Evolutionary conservation across 37 sponge, comb jelly and placozoan genomes (phyloP).

Genomic region (Theonella swinhoei): DNA sequence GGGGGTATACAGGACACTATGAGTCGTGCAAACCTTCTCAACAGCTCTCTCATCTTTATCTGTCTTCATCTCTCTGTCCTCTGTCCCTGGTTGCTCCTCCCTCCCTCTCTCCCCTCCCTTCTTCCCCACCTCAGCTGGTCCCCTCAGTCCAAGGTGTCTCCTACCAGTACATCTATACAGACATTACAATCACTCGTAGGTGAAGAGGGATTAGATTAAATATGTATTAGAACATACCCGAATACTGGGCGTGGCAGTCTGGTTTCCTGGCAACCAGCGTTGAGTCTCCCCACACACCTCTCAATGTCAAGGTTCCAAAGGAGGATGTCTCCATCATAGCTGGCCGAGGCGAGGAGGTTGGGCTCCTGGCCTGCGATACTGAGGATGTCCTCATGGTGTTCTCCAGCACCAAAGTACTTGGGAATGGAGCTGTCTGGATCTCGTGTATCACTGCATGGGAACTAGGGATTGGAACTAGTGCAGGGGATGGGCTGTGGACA

Average conservation of each 20-base stretch:
- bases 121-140: background rate
- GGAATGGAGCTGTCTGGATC: conserved; percentile 30
- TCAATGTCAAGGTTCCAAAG: conserved; percentile 79
- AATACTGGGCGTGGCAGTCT: background rate
- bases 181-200: too few relatives aligned
- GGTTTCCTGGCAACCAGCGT: background rate
- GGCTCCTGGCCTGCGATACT: conserved; percentile 74
- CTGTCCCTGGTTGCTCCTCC: background rate
- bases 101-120: background rate
- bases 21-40: conserved; percentile 4
- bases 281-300: conserved; percentile 15
- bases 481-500: too few relatives aligned
- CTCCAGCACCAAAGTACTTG: conserved; percentile 61
- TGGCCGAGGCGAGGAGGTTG: conserved; percentile 65
- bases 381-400: conserved; percentile 90
- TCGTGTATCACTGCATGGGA: conserved; percentile 31
- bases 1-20: background rate
- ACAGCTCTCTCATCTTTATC: conserved; percentile 20
- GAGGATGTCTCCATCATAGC: conserved; percentile 84
- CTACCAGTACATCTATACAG: background rate
- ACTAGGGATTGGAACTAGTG: background rate
- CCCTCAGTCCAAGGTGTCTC: background rate
- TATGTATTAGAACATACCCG: too few relatives aligned
- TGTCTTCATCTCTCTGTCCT: background rate
- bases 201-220: too few relatives aligned